Conservation (phyloP, 2,113 vertebrate species). For the Todiramphus chloris region DNA sequence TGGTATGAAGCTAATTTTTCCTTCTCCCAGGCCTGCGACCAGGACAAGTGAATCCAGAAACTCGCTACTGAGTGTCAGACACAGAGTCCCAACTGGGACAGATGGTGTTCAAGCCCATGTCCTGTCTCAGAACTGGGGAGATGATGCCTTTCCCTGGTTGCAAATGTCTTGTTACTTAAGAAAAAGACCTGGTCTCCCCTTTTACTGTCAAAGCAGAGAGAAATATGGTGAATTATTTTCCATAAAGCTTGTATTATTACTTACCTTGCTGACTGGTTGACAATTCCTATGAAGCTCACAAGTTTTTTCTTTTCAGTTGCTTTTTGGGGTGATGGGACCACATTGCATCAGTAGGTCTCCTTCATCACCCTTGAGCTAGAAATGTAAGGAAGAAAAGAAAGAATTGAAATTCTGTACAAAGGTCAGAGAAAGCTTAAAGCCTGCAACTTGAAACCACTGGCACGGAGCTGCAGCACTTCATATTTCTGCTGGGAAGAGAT, state of each 20-base stretch:
- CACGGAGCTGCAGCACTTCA: conserved; percentile 35
- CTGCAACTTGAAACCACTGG: conserved; percentile 66
- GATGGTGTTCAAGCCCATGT: background rate
- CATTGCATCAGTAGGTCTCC: conserved; percentile 9
- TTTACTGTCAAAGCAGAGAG: conserved; percentile 24
- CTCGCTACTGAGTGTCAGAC: background rate
- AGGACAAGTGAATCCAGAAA: background rate
- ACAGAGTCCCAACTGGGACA: background rate
- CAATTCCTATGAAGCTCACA: background rate
- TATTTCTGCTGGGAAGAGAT: conserved; percentile 64
- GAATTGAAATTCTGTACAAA: conserved; percentile 67
- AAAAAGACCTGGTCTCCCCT: background rate
- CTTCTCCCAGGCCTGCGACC: background rate
- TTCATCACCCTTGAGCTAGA: conserved; percentile 23
- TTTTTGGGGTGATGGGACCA: background rate
- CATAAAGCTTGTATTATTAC: conserved; percentile 16
- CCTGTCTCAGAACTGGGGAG: background rate
- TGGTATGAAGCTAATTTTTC: conserved; percentile 36
- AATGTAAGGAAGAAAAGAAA: conserved; percentile 39
- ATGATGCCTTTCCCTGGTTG: background rate
- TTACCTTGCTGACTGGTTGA: background rate
- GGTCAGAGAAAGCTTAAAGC: conserved; percentile 68
- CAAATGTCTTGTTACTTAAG: background rate
- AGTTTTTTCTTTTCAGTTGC: background rate
- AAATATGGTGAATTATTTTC: conserved; percentile 10